Conservation (phyloP, 2,797 vertebrate genomes). For the Typhlichthys subterraneus region DNA sequence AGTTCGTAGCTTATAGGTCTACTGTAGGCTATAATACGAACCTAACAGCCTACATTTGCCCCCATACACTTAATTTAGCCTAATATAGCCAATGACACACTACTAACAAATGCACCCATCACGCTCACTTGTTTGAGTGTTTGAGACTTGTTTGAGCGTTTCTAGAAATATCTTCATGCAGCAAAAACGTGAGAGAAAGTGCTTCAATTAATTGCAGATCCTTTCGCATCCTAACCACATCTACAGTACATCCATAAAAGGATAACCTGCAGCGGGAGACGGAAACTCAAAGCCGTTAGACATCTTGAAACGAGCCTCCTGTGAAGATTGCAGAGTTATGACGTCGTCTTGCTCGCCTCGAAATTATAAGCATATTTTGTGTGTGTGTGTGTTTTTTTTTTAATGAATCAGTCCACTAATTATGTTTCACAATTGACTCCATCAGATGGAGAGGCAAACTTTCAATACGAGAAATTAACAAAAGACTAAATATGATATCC, state of each 20-base stretch:
- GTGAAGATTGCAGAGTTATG: slow-evolving; percentile 31
- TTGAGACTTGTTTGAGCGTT: slow-evolving; percentile 3
- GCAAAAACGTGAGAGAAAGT: slow-evolving; percentile 29
- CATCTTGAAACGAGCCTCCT: slow-evolving; percentile 41
- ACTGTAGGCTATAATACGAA: too few relatives aligned
- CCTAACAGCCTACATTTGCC: too few relatives aligned
- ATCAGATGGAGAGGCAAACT: slow-evolving; percentile 37
- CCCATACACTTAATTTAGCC: too few relatives aligned
- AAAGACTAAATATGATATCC: slow-evolving; percentile 49
- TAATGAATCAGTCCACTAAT: slow-evolving; percentile 62
- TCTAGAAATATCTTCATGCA: not conserved
- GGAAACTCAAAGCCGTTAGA: slow-evolving; percentile 33
- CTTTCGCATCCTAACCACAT: slow-evolving; percentile 33
- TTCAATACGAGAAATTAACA: slow-evolving; percentile 57
- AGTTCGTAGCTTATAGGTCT: too few relatives aligned
- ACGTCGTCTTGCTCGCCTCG: slow-evolving; percentile 32
- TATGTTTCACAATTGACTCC: slow-evolving; percentile 45
- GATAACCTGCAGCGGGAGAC: slow-evolving; percentile 14
- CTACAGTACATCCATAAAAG: slow-evolving; percentile 41
- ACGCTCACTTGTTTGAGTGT: slow-evolving; percentile 34
- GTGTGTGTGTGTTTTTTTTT: slow-evolving; percentile 8
- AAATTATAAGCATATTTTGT: slow-evolving; percentile 39
- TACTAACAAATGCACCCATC: not conserved
- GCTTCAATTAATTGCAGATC: slow-evolving; percentile 47
- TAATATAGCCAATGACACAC: not conserved